phyloP scores from a whole-genome alignment of 2,797 vertebrate genomes.

The Periparus ater region DNA sequence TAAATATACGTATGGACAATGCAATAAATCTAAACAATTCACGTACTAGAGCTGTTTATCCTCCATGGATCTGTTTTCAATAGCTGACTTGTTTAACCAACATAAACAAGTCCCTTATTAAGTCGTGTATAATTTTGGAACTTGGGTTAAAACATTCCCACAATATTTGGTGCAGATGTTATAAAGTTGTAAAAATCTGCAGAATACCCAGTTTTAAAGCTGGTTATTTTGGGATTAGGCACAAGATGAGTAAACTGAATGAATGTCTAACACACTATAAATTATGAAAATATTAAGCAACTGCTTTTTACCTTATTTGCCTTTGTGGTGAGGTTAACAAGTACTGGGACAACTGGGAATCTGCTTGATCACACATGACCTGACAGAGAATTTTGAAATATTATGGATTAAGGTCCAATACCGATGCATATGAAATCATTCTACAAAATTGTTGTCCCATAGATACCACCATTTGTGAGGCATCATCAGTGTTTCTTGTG shows the following conservation, averaged over 20 bases:
- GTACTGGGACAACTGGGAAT: not conserved
- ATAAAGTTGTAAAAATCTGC: conserved; percentile 31
- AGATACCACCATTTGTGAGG: not conserved
- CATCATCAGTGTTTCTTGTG: not conserved
- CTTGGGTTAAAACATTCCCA: conserved; percentile 32
- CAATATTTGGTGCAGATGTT: conserved; percentile 62
- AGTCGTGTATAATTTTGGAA: conserved; percentile 53
- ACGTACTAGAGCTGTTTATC: conserved; percentile 17
- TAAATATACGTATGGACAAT: conserved; percentile 10
- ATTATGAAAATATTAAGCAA: not conserved
- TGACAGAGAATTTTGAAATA: not conserved
- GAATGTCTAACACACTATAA: not conserved
- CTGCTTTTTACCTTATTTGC: not conserved
- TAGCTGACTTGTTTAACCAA: conserved; percentile 52
- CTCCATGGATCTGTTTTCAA: conserved; percentile 53
- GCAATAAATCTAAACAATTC: conserved; percentile 29
- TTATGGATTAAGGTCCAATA: not conserved
- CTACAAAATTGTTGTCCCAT: not conserved
- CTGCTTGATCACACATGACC: not conserved
- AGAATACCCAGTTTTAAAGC: conserved; percentile 21
- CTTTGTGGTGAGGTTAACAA: not conserved
- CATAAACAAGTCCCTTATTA: conserved; percentile 53
- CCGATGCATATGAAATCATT: not conserved
- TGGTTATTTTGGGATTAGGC: conserved; percentile 27
- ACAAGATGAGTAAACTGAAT: not conserved